Base-by-base conservation (phyloP, 2,113 vertebrate genomes). In the Dissostichus mawsoni region DNA sequence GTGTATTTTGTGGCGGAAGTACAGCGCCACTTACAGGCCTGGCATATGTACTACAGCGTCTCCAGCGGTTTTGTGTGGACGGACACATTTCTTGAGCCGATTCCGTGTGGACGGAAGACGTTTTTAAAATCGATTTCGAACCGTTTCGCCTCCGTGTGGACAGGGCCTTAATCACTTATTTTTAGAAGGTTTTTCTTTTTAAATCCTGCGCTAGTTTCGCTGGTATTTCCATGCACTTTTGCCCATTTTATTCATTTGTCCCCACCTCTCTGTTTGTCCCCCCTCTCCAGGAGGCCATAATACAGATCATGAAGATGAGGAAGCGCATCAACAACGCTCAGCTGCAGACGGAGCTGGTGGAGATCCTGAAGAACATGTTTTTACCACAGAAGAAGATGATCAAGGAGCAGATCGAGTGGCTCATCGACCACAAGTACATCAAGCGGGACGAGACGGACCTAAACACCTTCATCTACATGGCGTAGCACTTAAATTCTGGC, bases 341-440 rank as follows among this genome's bases (percentile, higher is more conserved):
- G 91, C 97, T 99, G 90, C 98, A 99, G 95, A 99, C 98, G 58
- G 98, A 99, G 96, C 96, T 99, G 91, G 98, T 99, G 94, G 98
- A 99, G 95, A 99, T 99, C 96, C 94, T 99, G 90, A 99, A 99
- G 96, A 99, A 99, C 92, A 99, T 99, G 98, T 99, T 99, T 94
- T 97, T 99, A 93, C 98, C 98, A 78, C 98, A 99, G 93, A 99
- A 99, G 96, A 99, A 99, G 95, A 99, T 99, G 98, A 99, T 99
- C 95, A 99, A 99, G 94, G 98, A 99, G 93, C 98, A 99, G 94
- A 99, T 99, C 1, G 98, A 99, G 90, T 99, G 98, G 98, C 97
- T 99, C 86, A 99, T 99, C 90, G 98, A 99, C 92, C 98, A 99
- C 96, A 99, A 99, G 90, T 99, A 99, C 92, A 99, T 99, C 91